A percentile compares a stretch with the other conserved stretches of the same genome.
Conservation (phyloP, 2,113 vertebrate genomes). For the Zosterops pallidus region DNA sequence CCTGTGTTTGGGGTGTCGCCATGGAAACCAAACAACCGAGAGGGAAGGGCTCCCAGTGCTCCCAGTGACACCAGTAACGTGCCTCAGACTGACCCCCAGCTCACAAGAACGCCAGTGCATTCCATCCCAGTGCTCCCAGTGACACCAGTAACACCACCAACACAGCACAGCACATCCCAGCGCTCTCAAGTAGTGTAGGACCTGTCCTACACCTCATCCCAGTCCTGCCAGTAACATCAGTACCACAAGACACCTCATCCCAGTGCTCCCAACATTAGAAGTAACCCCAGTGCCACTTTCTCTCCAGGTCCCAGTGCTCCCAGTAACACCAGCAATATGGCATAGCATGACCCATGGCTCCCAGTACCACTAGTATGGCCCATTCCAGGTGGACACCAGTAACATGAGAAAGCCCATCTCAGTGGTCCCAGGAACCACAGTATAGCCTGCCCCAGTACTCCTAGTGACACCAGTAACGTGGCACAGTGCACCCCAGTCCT, state of each 20-base stretch:
- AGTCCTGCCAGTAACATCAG: background rate
- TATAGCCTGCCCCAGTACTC: background rate
- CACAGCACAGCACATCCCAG: background rate
- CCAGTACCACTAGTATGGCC: background rate
- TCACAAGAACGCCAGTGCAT: background rate
- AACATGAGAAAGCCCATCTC: background rate
- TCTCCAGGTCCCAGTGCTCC: background rate
- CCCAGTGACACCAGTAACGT: background rate
- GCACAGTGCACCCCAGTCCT: background rate
- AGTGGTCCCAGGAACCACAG: background rate
- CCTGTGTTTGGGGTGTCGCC: background rate
- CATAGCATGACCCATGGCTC: background rate
- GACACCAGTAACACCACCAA: background rate
- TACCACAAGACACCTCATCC: background rate
- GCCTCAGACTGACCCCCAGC: background rate
- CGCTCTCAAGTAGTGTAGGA: background rate
- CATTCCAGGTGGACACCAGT: background rate
- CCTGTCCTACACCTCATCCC: background rate
- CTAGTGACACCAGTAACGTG: background rate
- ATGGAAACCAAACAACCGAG: background rate
- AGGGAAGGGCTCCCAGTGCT: background rate
- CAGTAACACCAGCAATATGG: background rate
- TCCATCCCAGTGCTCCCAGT: background rate
- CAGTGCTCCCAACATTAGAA: background rate
- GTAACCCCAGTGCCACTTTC: background rate